Conservation (phyloP, 2,113 vertebrate genomes). For the Dromiciops gliroides region DNA sequence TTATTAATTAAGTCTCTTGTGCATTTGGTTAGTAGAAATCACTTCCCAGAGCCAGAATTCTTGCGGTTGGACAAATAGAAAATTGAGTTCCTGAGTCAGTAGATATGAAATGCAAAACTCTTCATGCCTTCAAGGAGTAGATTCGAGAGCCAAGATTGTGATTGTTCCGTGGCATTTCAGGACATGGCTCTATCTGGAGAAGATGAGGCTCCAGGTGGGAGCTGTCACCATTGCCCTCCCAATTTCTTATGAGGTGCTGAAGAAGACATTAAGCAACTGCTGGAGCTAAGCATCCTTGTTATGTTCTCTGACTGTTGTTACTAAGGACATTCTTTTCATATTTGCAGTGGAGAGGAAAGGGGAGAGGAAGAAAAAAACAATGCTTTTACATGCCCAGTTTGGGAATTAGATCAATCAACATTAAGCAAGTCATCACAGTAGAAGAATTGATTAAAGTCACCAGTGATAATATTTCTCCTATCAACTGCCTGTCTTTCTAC, state of each 20-base stretch:
- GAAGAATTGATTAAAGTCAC: not conserved
- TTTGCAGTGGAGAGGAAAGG: not conserved
- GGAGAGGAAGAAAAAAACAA: not conserved
- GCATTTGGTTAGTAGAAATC: not conserved
- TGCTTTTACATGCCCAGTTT: not conserved
- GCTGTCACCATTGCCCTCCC: not conserved
- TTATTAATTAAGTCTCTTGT: not conserved
- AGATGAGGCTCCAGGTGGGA: not conserved
- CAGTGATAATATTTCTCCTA: not conserved
- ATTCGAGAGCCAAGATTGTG: not conserved
- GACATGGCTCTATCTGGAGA: not conserved
- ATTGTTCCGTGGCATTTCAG: not conserved
- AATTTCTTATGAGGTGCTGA: not conserved
- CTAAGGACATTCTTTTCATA: not conserved
- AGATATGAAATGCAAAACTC: not conserved
- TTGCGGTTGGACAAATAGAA: not conserved
- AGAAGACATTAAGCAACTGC: not conserved
- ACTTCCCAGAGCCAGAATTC: not conserved
- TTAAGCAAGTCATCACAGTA: not conserved
- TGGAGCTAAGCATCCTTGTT: not conserved
- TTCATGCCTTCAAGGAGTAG: not conserved
- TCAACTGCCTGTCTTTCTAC: not conserved
- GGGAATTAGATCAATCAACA: not conserved
- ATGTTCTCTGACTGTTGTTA: not conserved
- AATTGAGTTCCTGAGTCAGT: not conserved